Evolutionary conservation across 1,140 invertebrate species (phyloP), one percentile per base, ranked within the genome.

Genomic region (Phenacoccus solenopsis): DNA sequence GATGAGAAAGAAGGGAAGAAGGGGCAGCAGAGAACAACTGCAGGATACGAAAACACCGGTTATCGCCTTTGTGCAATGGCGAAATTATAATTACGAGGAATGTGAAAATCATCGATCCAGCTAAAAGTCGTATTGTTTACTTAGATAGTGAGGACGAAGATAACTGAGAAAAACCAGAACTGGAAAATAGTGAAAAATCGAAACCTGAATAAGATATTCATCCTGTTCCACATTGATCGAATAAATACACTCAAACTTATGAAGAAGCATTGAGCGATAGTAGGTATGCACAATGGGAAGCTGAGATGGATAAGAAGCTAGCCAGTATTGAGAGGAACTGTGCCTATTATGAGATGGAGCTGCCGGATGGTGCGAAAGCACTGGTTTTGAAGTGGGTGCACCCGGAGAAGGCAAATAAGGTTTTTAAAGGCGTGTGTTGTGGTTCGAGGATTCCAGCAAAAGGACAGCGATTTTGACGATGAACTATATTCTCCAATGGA

Each of bases 391-490:
- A 72, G 69, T 72, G 72, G 71, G 69, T 75, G 4, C 73, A 72
- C 25, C 72, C n/a, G 21, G 72, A 71, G 25, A 75, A 75, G 71
- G 21, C 70, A 22, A 71, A 75, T 59, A 57, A 71, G 24, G n/a
- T 70, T 13, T 20, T 72, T 69, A 20, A 75, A 76, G 69, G 74
- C 72, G 20, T 70, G 74, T 64, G n/a, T 75, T 2, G 74, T 73
- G 13, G 74, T 68, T 1, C 68, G 30, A 64, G 73, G 74, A 16
- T 76, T 67, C 57, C 72, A 72, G 70, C 72, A 74, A 68, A n/a
- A n/a, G n/a, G 72, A 70, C 1, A 68, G 74, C 28, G 35, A 64
- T n/a, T n/a, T 70, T 4, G 56, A 74, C 12, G 68, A 74, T 56
- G 16, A n/a, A 2, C 68, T 73, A 25, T 76, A 75, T 68, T 73